phyloP scores from a whole-genome alignment of 2,888 invertebrate species.

The Cactoblastis cactorum region DNA sequence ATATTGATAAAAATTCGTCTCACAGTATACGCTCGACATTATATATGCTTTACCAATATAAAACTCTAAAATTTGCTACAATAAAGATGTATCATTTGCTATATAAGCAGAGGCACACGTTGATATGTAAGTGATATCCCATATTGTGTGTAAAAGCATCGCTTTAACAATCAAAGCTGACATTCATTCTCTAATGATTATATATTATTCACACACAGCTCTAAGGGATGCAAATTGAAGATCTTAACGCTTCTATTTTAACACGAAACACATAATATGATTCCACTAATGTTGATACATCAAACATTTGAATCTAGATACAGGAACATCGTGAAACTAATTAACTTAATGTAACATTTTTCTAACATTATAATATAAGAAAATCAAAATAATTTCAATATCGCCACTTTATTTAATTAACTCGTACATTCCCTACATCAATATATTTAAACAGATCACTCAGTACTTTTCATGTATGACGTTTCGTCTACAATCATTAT shows the following conservation, averaged over 20 bases:
- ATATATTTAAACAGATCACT: background rate
- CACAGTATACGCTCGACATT: slow-evolving; percentile 60
- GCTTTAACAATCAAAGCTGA: slow-evolving; percentile 69
- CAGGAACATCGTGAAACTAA: slow-evolving; percentile 60
- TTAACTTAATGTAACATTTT: slow-evolving; percentile 33
- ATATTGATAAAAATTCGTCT: slow-evolving; percentile 69
- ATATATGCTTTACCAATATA: slow-evolving; percentile 56
- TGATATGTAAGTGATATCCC: slow-evolving; percentile 72
- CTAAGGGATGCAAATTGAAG: slow-evolving; percentile 31
- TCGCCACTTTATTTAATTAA: background rate
- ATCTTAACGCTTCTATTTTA: slow-evolving; percentile 22
- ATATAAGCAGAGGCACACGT: slow-evolving; percentile 77
- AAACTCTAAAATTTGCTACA: slow-evolving; percentile 68
- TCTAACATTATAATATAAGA: slow-evolving; percentile 24
- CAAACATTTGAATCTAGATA: slow-evolving; percentile 47
- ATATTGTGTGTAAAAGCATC: slow-evolving; percentile 56
- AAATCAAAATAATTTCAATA: slow-evolving; percentile 3
- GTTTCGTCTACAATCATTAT: background rate
- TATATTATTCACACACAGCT: slow-evolving; percentile 36
- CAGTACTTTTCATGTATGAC: background rate
- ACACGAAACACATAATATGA: slow-evolving; percentile 32
- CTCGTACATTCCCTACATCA: background rate
- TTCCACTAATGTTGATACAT: slow-evolving; percentile 35
- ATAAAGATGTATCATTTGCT: slow-evolving; percentile 71
- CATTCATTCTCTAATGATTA: slow-evolving; percentile 31